Base-by-base conservation (phyloP, 2,797 vertebrate genomes). In the Hypotaenidia philippensis region DNA sequence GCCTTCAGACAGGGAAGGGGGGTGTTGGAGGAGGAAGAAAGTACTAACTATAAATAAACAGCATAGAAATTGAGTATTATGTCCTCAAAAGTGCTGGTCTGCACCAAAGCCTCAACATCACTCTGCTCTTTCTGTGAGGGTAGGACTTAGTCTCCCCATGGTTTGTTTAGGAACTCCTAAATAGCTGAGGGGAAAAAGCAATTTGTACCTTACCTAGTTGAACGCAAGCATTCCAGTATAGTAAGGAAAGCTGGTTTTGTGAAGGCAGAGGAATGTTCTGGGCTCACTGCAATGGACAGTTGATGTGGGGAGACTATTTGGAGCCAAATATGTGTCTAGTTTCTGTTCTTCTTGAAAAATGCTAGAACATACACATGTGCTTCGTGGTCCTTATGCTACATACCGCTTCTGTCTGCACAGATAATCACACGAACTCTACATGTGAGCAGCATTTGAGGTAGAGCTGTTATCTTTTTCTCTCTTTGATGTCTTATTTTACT, bases 401-500 rank as follows among this genome's bases (percentile, higher is more conserved):
- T 21, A 22, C 49, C 61, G 47, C 49, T 38, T 16, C 41, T 66
- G 65, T 79, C 52, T 77, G 47, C 66, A 49, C 60, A 76, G 66
- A 82, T 27, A 53, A 59, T 72, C 40, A 22, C 56, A 66, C 0
- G 0, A 80, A 57, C 44, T 41, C 44, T 94, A 60, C 80, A 89
- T 34, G 36, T 95, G 95, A 94, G 56, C 59, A 84, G 63, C 87
- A 65, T 93, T 96, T 94, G 90, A 96, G 63, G 74, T 91, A 79
- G 70, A 83, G 83, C 79, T 72, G 55, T 72, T 95, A 79, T 74
- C 78, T 95, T 88, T 44, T 88, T 90, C 57, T 89, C 83, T 94
- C 95, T 94, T 95, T 96, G 85, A 87, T 93, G 66, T 93, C 74
- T 90, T 90, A 25, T 80, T 94, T 94, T 91, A 89, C 77, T 66